Percentiles rank a stretch among this genome's conserved stretches.
These are phyloP conservation scores for Sphenodon punctatus DNA, from an alignment of 2,797 vertebrate genomes.

Conservation along the genomic window DNA sequence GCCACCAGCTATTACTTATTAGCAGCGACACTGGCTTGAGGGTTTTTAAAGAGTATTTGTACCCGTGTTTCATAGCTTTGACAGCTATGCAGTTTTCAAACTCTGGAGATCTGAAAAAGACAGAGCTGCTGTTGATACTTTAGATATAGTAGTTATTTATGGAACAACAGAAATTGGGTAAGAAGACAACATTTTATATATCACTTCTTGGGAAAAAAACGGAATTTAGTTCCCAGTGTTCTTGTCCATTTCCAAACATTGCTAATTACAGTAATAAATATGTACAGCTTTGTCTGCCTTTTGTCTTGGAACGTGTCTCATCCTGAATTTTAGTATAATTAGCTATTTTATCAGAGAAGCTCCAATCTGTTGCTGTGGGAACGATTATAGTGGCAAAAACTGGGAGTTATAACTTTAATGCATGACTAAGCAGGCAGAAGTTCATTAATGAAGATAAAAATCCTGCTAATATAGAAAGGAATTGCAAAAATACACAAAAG, in stretches of 20 bases:
- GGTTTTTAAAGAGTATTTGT: background rate
- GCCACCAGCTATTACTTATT: background rate
- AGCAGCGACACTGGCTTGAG: background rate
- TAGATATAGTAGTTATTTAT: background rate
- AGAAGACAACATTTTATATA: background rate
- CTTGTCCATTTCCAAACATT: background rate
- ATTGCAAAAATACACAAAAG: background rate
- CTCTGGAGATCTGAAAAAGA: background rate
- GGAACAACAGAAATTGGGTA: background rate
- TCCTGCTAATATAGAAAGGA: background rate
- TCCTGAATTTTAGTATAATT: conserved; percentile 13
- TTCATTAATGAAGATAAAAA: background rate
- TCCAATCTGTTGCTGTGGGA: background rate
- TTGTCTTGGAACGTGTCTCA: background rate
- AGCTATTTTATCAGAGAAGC: background rate
- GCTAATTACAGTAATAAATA: conserved; percentile 14
- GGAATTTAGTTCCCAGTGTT: background rate
- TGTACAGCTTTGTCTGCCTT: background rate
- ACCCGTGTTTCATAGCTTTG: too few relatives aligned
- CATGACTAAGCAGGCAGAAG: background rate
- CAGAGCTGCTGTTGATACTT: background rate
- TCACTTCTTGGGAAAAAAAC: background rate
- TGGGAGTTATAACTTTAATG: background rate
- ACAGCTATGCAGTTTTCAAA: fast-evolving
- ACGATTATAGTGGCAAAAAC: background rate